Evolutionary conservation across 2,113 vertebrate species (phyloP).

Genomic region (Datnioides undecimradiatus): DNA sequence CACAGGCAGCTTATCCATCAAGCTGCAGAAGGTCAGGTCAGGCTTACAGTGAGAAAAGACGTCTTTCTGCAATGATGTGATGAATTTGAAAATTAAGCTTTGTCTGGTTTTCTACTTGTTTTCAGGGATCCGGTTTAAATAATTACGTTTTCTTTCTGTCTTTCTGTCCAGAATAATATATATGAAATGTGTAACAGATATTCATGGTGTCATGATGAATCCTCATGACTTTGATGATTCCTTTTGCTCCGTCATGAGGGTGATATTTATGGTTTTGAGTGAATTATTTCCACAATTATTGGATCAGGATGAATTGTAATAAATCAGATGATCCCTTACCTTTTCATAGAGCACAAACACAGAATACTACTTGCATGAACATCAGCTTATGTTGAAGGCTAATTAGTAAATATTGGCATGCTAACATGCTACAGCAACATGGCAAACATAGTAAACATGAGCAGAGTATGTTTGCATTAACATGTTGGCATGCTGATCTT

Average conservation of each 20-base stretch:
- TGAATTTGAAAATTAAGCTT: not conserved
- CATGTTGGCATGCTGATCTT: not conserved
- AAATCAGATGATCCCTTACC: too few species aligned
- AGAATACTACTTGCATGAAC: too few species aligned
- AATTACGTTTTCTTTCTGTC: too few species aligned
- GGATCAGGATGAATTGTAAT: not conserved
- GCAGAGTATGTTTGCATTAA: too few species aligned
- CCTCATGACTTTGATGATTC: not conserved
- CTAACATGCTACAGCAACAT: too few species aligned
- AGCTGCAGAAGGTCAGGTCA: slow-evolving; percentile 19
- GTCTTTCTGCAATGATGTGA: not conserved
- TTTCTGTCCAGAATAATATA: not conserved
- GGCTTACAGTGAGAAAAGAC: not conserved
- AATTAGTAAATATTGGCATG: too few species aligned
- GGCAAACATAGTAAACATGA: too few species aligned
- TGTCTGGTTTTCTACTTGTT: not conserved
- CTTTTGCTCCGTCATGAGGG: not conserved
- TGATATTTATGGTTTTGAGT: not conserved
- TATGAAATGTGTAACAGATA: not conserved
- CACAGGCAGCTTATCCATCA: slow-evolving; percentile 27
- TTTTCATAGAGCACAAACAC: too few species aligned
- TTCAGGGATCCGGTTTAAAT: too few species aligned
- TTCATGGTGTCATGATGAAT: not conserved
- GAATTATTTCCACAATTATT: not conserved
- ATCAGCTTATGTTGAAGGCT: too few species aligned